phyloP scores from a whole-genome alignment of 1,140 invertebrate genomes.

The Riptortus pedestris region DNA sequence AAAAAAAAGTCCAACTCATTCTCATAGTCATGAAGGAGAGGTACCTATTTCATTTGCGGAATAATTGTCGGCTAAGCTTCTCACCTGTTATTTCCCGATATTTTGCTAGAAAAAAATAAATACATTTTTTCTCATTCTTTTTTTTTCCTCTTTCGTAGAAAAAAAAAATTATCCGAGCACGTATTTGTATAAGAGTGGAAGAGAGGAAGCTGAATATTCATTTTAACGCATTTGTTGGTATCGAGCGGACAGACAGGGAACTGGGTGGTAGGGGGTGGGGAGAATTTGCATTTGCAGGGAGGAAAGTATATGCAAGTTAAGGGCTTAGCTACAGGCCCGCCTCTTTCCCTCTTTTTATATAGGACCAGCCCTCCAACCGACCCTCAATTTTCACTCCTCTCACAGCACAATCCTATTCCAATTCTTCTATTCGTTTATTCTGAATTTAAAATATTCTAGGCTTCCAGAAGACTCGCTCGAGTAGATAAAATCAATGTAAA shows the following conservation, averaged over 20 bases:
- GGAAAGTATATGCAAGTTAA: constrained; percentile 12
- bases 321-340: constrained; percentile 1
- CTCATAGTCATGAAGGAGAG: too few species aligned
- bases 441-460: too few species aligned
- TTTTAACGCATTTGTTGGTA: constrained; percentile 18
- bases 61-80: too few species aligned
- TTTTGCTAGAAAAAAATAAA: neutral
- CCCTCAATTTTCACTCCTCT: neutral
- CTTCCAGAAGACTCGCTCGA: too few species aligned
- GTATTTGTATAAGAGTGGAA: constrained; percentile 11
- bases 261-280: neutral
- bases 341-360: constrained; percentile 3
- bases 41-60: too few species aligned
- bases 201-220: constrained; percentile 15
- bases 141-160: too few species aligned
- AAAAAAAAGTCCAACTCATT: too few species aligned
- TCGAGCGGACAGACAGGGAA: neutral
- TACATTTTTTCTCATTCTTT: too few species aligned
- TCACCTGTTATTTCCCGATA: neutral
- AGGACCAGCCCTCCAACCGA: neutral
- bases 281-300: constrained; percentile 1
- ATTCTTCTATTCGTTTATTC: too few species aligned
- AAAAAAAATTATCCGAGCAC: neutral
- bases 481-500: too few species aligned
- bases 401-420: too few species aligned